Percentiles rank a stretch among this genome's conserved stretches.
Conservation (phyloP, 2,113 vertebrate species). For the Strigops habroptila region DNA sequence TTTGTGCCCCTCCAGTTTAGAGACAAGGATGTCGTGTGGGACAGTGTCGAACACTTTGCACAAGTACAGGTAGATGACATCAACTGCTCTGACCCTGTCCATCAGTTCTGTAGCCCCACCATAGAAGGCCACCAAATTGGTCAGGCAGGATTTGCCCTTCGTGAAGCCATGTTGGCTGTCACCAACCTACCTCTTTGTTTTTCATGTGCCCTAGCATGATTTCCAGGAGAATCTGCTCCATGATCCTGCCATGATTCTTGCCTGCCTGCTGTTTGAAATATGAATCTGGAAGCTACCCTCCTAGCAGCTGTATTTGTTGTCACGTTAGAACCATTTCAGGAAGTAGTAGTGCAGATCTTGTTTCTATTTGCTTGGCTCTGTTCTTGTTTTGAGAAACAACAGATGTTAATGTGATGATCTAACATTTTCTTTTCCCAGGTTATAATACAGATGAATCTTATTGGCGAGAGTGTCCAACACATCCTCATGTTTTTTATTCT, state of each 20-base stretch:
- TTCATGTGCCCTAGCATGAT: neutral
- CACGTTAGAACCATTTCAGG: neutral
- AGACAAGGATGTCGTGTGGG: neutral
- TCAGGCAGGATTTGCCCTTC: neutral
- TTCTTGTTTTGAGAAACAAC: neutral
- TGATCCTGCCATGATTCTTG: neutral
- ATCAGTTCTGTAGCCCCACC: neutral
- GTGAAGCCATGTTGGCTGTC: neutral
- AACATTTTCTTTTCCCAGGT: fast-evolving
- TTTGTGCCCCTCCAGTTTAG: neutral
- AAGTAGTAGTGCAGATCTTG: neutral
- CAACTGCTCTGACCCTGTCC: neutral
- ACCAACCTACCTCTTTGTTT: neutral
- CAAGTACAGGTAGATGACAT: neutral
- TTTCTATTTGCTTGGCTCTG: neutral
- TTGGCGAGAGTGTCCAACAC: neutral
- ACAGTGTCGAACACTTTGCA: neutral
- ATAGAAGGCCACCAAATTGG: neutral
- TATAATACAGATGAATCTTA: neutral
- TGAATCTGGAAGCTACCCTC: neutral
- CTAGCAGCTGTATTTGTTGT: neutral
- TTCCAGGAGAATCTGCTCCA: neutral
- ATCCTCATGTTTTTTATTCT: neutral
- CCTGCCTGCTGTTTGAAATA: neutral
- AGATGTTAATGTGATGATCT: fast-evolving